Conservation (phyloP, 2,113 vertebrate species). For the Pithys albifrons region DNA sequence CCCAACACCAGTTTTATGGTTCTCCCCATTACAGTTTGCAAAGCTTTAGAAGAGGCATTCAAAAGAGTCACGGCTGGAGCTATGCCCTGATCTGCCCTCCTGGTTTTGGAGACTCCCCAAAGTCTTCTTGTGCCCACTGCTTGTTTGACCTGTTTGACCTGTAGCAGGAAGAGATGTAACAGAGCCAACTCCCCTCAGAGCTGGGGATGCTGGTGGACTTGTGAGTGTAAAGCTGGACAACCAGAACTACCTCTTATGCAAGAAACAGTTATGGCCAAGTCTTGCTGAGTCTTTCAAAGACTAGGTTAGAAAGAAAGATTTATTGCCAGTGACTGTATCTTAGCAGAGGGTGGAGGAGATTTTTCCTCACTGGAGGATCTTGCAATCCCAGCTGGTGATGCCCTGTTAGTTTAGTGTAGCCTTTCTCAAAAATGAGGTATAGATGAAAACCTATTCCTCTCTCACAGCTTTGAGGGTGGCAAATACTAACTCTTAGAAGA, state of each 20-base stretch:
- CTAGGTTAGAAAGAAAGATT: constrained; percentile 1
- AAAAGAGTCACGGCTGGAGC: neutral
- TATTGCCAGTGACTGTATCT: neutral
- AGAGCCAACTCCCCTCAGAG: rapidly evolving
- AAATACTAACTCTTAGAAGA: neutral
- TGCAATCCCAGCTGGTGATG: neutral
- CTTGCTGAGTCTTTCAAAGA: constrained; percentile 25
- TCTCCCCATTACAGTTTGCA: rapidly evolving
- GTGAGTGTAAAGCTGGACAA: neutral
- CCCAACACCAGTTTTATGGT: rapidly evolving
- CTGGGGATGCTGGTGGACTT: neutral
- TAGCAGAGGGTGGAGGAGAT: neutral
- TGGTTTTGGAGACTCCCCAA: neutral
- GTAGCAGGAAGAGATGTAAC: neutral
- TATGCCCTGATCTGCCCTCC: neutral
- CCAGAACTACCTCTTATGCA: neutral
- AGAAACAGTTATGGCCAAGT: neutral
- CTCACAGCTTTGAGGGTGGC: neutral
- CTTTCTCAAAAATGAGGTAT: neutral
- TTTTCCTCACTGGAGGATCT: neutral
- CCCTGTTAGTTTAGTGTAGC: neutral
- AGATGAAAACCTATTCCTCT: neutral
- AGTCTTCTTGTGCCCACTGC: neutral
- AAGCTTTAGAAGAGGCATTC: neutral
- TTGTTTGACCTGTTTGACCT: neutral